A percentile compares a stretch with the other conserved stretches of the same genome.
phyloP scores from a whole-genome alignment of 2,888 invertebrate genomes.

The Andrena fulva region DNA sequence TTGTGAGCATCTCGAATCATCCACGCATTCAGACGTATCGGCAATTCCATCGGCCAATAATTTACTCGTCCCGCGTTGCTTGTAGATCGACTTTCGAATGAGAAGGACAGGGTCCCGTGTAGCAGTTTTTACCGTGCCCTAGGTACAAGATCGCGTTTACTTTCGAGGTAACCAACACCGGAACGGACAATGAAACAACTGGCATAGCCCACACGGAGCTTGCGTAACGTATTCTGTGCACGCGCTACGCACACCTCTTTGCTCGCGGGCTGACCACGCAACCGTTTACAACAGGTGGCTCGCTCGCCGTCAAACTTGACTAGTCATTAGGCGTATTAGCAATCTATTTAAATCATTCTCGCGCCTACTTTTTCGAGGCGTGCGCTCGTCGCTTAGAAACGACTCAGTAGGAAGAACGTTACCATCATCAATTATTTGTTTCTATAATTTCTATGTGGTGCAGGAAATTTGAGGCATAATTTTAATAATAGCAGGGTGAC shows the following conservation, averaged over 20 bases:
- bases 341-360: slow-evolving; percentile 44
- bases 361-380: neutral
- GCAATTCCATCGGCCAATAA: too few relatives aligned
- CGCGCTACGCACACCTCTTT: slow-evolving; percentile 31
- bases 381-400: too few relatives aligned
- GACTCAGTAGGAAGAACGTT: too few relatives aligned
- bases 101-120: slow-evolving; percentile 12
- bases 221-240: slow-evolving; percentile 50
- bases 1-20: slow-evolving; percentile 1
- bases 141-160: slow-evolving; percentile 16
- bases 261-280: slow-evolving; percentile 43
- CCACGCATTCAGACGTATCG: too few relatives aligned
- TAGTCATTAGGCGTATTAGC: slow-evolving; percentile 48
- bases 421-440: too few relatives aligned
- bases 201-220: slow-evolving; percentile 28
- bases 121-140: slow-evolving; percentile 18
- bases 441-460: too few relatives aligned
- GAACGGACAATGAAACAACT: slow-evolving; percentile 37
- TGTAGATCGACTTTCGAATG: slow-evolving; percentile 46
- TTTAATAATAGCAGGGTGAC: too few relatives aligned
- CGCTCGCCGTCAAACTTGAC: slow-evolving; percentile 44
- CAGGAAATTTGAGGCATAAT: too few relatives aligned
- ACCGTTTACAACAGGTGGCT: slow-evolving; percentile 52
- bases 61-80: too few relatives aligned
- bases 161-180: neutral